Conservation (phyloP, 2,888 invertebrate genomes). For the Argyresthia albistria region DNA sequence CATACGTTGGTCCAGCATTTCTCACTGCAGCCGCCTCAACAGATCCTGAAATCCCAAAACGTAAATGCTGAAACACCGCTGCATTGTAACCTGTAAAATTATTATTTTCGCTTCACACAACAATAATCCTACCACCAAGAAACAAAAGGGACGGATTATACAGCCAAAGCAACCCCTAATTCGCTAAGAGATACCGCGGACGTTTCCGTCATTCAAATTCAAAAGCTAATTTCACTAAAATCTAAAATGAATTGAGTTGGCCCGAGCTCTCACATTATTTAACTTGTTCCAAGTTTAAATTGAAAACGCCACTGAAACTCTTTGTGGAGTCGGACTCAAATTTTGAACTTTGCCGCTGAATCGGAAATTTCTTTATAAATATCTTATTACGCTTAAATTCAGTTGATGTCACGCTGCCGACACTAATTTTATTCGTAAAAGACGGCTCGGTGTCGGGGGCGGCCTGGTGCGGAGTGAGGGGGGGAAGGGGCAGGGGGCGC, state of each 20-base stretch:
- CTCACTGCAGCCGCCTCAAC: constrained; percentile 36
- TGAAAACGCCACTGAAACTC: constrained; percentile 68
- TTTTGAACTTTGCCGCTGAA: constrained; percentile 71
- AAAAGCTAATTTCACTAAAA: constrained; percentile 71
- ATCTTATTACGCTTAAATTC: constrained; percentile 71
- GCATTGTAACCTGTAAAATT: constrained; percentile 1
- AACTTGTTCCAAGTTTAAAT: constrained; percentile 71
- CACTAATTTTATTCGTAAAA: constrained; percentile 69
- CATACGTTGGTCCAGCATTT: constrained; percentile 32
- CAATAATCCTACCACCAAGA: background rate
- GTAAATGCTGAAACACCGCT: background rate
- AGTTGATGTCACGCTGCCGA: constrained; percentile 71
- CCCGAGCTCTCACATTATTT: constrained; percentile 67
- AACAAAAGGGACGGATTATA: constrained; percentile 26
- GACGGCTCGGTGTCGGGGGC: constrained; percentile 46
- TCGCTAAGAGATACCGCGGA: constrained; percentile 28
- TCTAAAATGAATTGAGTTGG: constrained; percentile 69
- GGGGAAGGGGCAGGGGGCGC: constrained; percentile 15
- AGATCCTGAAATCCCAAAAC: constrained; percentile 4
- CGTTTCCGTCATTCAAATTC: constrained; percentile 60
- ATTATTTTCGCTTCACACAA: background rate
- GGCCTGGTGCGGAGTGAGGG: constrained; percentile 20
- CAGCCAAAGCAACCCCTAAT: constrained; percentile 22
- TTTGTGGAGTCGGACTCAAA: constrained; percentile 64
- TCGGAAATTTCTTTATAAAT: constrained; percentile 72